These are phyloP conservation scores for Cardiocondyla obscurior DNA, from an alignment of 1,140 invertebrate genomes.

Conservation along the genomic window DNA sequence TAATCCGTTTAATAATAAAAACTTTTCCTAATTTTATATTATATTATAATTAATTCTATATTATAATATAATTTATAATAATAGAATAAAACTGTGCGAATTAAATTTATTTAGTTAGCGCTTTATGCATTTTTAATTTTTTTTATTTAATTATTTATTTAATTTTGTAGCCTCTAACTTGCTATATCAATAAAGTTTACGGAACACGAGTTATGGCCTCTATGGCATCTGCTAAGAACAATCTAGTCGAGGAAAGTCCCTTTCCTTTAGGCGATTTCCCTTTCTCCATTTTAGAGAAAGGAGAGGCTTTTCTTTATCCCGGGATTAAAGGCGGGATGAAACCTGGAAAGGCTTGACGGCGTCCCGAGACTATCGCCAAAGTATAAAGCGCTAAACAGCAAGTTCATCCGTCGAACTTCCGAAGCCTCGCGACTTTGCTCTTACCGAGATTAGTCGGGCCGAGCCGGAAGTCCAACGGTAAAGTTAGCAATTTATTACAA, in stretches of 20 bases:
- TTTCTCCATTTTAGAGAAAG: not conserved
- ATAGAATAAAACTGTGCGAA: not conserved
- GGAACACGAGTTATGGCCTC: not conserved
- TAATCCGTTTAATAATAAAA: not conserved
- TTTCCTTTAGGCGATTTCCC: not conserved
- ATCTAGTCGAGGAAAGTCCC: not conserved
- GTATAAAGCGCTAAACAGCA: constrained; percentile 72
- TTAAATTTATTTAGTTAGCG: not conserved
- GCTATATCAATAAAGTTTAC: not conserved
- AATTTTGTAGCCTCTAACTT: not conserved
- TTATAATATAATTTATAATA: not conserved
- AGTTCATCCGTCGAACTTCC: constrained; percentile 67
- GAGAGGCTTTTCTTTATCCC: constrained; percentile 27
- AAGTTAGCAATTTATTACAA: constrained; percentile 73
- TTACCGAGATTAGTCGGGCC: constrained; percentile 63
- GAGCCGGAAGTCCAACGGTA: not conserved
- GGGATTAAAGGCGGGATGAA: constrained; percentile 55
- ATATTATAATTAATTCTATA: too few relatives aligned
- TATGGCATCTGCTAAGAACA: not conserved
- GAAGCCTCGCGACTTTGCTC: constrained; percentile 67
- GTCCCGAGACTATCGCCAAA: constrained; percentile 48
- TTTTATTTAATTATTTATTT: not conserved
- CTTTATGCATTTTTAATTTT: not conserved
- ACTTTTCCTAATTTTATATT: not conserved
- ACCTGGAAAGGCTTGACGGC: constrained; percentile 27